Evolutionary conservation across 2,113 vertebrate genomes (phyloP), one percentile per base, ranked within the genome.

Genomic region (Tragelaphus imberbis): DNA sequence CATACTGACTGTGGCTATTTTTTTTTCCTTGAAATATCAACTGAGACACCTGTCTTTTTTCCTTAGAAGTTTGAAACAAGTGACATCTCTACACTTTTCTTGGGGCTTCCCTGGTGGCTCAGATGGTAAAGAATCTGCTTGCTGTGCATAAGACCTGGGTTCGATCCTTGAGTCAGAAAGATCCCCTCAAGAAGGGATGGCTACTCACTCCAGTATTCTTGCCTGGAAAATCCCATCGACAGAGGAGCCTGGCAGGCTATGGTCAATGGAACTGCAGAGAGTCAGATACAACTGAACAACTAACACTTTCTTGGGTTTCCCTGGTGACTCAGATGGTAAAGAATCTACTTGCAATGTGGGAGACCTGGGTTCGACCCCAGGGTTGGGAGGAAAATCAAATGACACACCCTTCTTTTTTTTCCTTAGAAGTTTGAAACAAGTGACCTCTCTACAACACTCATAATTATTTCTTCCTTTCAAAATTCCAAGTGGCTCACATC

Each of bases 401-500:
- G 40, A 77, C 44, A 93, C 88, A 55, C 5, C 28, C 75, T 30
- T 80, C 53, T 90, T 44, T n/a, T 36, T 91, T 59, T 58, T 21
- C 47, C 28, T 81, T 21, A 53, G 77, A 80, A 21, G 30, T 94
- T 58, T 97, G 92, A 95, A 86, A 84, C 44, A 81, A 49, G 47
- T 88, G 59, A 84, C 55, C n/a, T 89, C 71, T 61, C 36, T 56
- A 13, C 88, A 71, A 47, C 56, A 94, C 88, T 97, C 86, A 65
- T 92, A 91, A 97, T 95, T 97, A 95, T 95, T 96, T 88, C 68
- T 90, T 97, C 51, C 44, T 92, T 96, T 68, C 81, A 13, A 96
- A 97, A 97, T 96, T 92, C 94, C 96, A 96, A 97, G 47, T 91
- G 89, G 59, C 84, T 97, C 88, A 94, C 95, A 95, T 58, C 80